These are phyloP conservation scores for Bombus haemorrhoidalis DNA, from an alignment of 1,140 invertebrate genomes.

Conservation along the genomic window DNA sequence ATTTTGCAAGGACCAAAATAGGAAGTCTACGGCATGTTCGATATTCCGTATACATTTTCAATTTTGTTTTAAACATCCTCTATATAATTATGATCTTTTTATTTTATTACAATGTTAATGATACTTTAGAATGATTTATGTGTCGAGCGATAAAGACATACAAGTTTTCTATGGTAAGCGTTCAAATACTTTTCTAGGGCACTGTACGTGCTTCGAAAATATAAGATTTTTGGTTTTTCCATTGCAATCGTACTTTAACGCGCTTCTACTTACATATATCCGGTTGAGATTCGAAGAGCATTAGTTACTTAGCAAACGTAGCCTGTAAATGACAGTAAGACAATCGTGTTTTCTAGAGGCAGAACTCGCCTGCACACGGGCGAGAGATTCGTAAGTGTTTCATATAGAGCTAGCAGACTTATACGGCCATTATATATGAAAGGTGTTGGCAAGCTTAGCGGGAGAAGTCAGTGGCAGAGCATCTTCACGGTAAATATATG, in stretches of 20 bases:
- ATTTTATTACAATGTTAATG: too few relatives aligned
- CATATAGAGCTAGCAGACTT: conserved; percentile 52
- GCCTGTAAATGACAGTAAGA: conserved; percentile 54
- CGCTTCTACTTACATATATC: background rate
- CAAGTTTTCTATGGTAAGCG: too few relatives aligned
- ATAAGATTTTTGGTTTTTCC: background rate
- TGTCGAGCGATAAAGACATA: too few relatives aligned
- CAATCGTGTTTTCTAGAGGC: conserved; percentile 50
- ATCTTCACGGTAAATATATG: conserved; percentile 68
- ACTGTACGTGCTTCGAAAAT: background rate
- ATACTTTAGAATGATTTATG: too few relatives aligned
- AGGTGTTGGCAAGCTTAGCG: conserved; percentile 52
- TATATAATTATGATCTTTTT: too few relatives aligned
- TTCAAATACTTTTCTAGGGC: too few relatives aligned
- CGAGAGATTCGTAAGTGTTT: conserved; percentile 46
- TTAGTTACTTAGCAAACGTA: conserved; percentile 31
- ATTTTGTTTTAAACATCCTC: too few relatives aligned
- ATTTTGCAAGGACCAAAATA: too few relatives aligned
- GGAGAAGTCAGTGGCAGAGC: conserved; percentile 68
- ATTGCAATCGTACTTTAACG: background rate
- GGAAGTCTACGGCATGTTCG: too few relatives aligned
- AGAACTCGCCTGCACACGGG: background rate
- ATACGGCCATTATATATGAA: conserved; percentile 55
- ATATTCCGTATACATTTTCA: too few relatives aligned
- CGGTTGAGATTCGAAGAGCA: background rate